phyloP scores from a whole-genome alignment of 2,888 invertebrate genomes.

The Ophion costatus region DNA sequence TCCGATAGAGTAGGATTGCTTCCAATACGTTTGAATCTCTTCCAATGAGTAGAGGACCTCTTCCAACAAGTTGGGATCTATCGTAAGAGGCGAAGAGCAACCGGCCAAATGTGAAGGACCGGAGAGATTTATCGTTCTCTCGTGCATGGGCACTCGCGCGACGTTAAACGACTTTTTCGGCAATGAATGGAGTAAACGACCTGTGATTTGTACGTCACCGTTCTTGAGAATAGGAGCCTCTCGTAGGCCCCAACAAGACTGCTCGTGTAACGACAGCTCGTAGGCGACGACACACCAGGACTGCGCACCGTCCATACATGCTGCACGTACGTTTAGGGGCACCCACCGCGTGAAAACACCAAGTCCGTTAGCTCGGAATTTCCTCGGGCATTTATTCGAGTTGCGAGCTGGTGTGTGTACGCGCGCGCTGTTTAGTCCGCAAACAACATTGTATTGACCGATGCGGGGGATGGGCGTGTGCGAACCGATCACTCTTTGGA shows the following conservation, averaged over 20 bases:
- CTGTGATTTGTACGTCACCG: slow-evolving; percentile 81
- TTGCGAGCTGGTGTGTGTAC: not conserved
- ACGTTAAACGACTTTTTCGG: slow-evolving; percentile 78
- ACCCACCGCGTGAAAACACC: slow-evolving; percentile 28
- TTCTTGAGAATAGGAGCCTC: slow-evolving; percentile 28
- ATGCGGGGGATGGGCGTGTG: slow-evolving; percentile 58
- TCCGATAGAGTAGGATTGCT: not conserved
- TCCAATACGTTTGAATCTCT: not conserved
- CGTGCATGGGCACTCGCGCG: slow-evolving; percentile 71
- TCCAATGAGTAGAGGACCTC: not conserved
- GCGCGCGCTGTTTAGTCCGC: slow-evolving; percentile 60
- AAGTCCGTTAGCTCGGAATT: slow-evolving; percentile 22
- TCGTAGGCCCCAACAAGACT: slow-evolving; percentile 1
- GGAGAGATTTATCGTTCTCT: slow-evolving; percentile 76
- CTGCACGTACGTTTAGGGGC: slow-evolving; percentile 29
- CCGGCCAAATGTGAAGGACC: slow-evolving; percentile 23
- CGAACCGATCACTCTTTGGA: slow-evolving; percentile 50
- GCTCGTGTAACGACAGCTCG: slow-evolving; percentile 14
- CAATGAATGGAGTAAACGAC: slow-evolving; percentile 81
- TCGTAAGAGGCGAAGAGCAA: slow-evolving; percentile 14
- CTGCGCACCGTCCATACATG: not conserved
- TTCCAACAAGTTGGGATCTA: not conserved
- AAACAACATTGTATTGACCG: slow-evolving; percentile 60
- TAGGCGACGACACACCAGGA: slow-evolving; percentile 10
- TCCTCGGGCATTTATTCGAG: not conserved